Percentiles rank a stretch among this genome's conserved stretches.
Evolutionary conservation across 2,888 invertebrate species (phyloP).

Genomic region (Bellardia bayeri): DNA sequence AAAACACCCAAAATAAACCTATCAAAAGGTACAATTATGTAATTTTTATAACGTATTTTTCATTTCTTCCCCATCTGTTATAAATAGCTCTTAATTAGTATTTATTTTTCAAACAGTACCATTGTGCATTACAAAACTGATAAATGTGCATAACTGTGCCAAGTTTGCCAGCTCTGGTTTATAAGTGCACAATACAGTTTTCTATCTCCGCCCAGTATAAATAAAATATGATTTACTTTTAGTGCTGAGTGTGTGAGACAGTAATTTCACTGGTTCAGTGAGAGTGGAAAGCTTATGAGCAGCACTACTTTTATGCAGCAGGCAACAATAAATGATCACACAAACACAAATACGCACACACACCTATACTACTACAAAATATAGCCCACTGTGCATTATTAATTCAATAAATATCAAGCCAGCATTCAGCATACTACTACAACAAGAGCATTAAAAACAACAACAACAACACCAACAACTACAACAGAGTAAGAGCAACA

Average conservation of each 20-base stretch:
- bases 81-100: too few species aligned
- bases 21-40: too few species aligned
- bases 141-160: too few species aligned
- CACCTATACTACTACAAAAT: neutral
- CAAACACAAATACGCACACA: neutral
- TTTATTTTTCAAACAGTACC: too few species aligned
- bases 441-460: slow-evolving; percentile 4
- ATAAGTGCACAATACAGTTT: neutral
- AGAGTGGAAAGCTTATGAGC: slow-evolving; percentile 41
- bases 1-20: too few species aligned
- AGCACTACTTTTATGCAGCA: slow-evolving; percentile 52
- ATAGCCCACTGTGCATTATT: slow-evolving; percentile 62
- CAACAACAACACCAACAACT: neutral
- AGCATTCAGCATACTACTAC: slow-evolving; percentile 53
- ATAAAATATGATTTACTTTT: slow-evolving; percentile 29
- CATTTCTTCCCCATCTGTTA: too few species aligned
- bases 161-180: neutral
- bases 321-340: slow-evolving; percentile 32
- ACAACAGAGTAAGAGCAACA: neutral
- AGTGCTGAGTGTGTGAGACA: slow-evolving; percentile 19
- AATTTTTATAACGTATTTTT: too few species aligned
- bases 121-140: too few species aligned
- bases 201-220: slow-evolving; percentile 28
- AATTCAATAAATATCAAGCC: slow-evolving; percentile 55
- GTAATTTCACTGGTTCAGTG: slow-evolving; percentile 5